A percentile compares a stretch with the other conserved stretches of the same genome.
These are phyloP conservation scores for Flabesymbios commensalis DNA, from an alignment of 2,888 invertebrate species.

Conservation along the genomic window DNA sequence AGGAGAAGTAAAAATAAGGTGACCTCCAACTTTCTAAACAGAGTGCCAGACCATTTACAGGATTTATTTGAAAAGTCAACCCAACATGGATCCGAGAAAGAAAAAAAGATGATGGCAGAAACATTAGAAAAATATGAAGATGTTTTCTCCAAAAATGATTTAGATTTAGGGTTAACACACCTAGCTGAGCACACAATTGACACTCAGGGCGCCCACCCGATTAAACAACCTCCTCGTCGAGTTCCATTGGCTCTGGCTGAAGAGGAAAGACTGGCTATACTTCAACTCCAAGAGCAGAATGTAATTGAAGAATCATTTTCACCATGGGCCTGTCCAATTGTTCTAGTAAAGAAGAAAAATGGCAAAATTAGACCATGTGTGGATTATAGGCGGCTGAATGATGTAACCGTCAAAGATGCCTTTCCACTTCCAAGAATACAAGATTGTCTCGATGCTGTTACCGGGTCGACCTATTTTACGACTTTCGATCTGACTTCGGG, in stretches of 20 bases:
- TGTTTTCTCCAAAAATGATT: neutral
- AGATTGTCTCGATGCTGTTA: neutral
- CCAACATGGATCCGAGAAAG: neutral
- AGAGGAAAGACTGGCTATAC: neutral
- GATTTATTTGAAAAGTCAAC: neutral
- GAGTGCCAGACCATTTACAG: neutral
- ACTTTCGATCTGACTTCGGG: conserved; percentile 1
- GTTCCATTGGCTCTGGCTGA: neutral
- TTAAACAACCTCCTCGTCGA: neutral
- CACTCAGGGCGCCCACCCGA: neutral
- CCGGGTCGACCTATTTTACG: neutral
- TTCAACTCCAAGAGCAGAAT: neutral
- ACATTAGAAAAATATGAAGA: neutral
- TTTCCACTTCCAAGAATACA: neutral
- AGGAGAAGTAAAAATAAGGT: neutral
- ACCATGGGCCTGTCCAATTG: neutral
- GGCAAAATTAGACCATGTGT: neutral
- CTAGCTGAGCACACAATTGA: neutral
- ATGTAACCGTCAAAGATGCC: neutral
- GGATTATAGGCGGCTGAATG: neutral
- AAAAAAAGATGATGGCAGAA: neutral
- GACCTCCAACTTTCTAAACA: neutral
- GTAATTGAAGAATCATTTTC: neutral
- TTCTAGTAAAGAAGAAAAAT: neutral
- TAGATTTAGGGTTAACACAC: too few species aligned